Base-by-base conservation (phyloP, 2,113 vertebrate genomes). In the Seriola aureovittata region DNA sequence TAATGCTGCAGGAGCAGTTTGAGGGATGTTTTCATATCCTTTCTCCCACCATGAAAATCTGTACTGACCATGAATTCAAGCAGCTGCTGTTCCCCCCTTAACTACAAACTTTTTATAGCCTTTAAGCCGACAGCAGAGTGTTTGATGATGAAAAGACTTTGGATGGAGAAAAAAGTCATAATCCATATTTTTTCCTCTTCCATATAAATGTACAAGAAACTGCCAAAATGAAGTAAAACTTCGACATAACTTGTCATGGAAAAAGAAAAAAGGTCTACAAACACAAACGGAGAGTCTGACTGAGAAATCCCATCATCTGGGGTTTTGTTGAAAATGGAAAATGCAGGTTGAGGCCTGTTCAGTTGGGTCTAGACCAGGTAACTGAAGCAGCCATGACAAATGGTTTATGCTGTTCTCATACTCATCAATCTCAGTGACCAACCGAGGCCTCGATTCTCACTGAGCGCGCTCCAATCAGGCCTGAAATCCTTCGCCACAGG, bases 321-420 rank as follows among this genome's bases (percentile, higher is more conserved):
- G 23, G 60, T 40, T 66, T n/a, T 1, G 44, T 19, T 17, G 60
- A n/a, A 82, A 50, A 38, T 70, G 82, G 76, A 84, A 84, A 74
- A 32, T 10, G 17, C 40, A 19, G 38, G 3, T 25, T 2, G 63
- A 52, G 60, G 50, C n/a, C 32, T 23, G 55, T 23, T 68, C 62
- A 62, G 42, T 42, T 72, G 67, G 74, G 74, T 72, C 16, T 14
- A 29, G 16, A 58, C 54, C 73, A 71, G 73, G 66, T 58, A 54
- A 77, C 50, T 32, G 60, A 67, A 42, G 34, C 62, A 3, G 44
- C 54, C 29, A 14, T 84, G 75, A 74, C 82, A 63, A 74, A 74
- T 50, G 40, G 16, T 64, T 80, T 32, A 14, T 57, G 23, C 65
- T 25, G 54, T 62, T 84, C 55, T 75, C 69, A 16, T 25, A 21